Evolutionary conservation across 2,888 invertebrate genomes (phyloP), one percentile per base, ranked within the genome.

Genomic region (Dasypolia templi): DNA sequence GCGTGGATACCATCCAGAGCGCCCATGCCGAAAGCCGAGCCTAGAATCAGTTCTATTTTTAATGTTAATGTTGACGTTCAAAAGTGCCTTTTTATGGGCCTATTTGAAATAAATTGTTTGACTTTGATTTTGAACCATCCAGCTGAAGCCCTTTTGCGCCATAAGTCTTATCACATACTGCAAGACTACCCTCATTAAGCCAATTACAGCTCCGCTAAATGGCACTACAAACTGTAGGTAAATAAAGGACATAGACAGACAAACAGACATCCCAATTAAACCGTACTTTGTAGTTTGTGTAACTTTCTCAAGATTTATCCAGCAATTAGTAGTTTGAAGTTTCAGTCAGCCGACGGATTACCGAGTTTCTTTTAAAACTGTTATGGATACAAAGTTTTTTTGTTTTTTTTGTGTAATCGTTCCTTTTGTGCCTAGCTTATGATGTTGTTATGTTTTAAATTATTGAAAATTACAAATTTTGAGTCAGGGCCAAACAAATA

Each of bases 321-420:
- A 74, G 85, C 89, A 92, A 92, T 92, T 92, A 91, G 89, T 88
- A 89, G 90, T 92, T 90, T 68, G 76, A 63, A 81, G 81, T 78
- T 80, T 66, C 80, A 75, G 67, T 66, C 53, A 39, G 71, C 46
- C 53, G 71, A 32, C 26, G 73, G 79, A 84, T 86, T 83, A 75
- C 72, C 26, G 56, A 79, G 77, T 87, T 88, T 68, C 87, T 87
- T 87, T 87, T 83, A 73, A 79, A 77, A 65, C 59, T 73, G 69
- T 51, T 72, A 61, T 64, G 71, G 76, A 46, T 62, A 53, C 9
- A 14, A 62, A 71, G 29, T 63, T 26, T 35, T 42, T 75, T 75
- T 29, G 35, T 55, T 79, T 55, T 17, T 63, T 67, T 72, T 49
- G 0, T 12, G 26, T 44, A n/a, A 19, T 39, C 4, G 11, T 39